Percentiles rank a stretch among this genome's conserved stretches.
These are phyloP conservation scores for Octopus bimaculoides DNA, from an alignment of 1,140 invertebrate species.

Conservation along the genomic window DNA sequence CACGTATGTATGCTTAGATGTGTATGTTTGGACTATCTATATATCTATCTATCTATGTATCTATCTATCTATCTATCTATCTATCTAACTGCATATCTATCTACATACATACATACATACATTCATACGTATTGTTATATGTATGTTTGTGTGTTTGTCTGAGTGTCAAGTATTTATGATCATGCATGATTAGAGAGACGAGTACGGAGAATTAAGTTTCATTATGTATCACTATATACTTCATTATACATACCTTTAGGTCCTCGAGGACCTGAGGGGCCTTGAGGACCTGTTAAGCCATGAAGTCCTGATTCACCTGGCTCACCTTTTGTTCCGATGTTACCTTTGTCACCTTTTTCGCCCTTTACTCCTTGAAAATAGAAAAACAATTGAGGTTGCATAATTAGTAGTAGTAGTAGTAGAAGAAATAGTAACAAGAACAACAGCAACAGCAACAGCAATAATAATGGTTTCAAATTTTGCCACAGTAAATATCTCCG, in stretches of 20 bases:
- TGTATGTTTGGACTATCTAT: not conserved
- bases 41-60: not conserved
- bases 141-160: not conserved
- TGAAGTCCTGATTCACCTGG: not conserved
- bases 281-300: not conserved
- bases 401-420: no score
- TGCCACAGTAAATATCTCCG: no score
- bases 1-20: not conserved
- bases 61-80: not conserved
- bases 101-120: not conserved
- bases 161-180: not conserved
- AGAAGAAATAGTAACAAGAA: no score
- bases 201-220: no score
- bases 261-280: not conserved
- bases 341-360: constrained; percentile 2
- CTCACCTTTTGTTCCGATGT: not conserved
- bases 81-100: not conserved
- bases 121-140: not conserved
- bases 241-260: not conserved
- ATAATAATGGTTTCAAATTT: no score
- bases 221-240: no score
- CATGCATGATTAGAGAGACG: no score
- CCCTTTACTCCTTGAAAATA: not conserved
- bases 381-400: no score
- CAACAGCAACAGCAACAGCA: no score